Conservation (phyloP, 1,140 invertebrate genomes). For the Lepidotrigona ventralis region DNA sequence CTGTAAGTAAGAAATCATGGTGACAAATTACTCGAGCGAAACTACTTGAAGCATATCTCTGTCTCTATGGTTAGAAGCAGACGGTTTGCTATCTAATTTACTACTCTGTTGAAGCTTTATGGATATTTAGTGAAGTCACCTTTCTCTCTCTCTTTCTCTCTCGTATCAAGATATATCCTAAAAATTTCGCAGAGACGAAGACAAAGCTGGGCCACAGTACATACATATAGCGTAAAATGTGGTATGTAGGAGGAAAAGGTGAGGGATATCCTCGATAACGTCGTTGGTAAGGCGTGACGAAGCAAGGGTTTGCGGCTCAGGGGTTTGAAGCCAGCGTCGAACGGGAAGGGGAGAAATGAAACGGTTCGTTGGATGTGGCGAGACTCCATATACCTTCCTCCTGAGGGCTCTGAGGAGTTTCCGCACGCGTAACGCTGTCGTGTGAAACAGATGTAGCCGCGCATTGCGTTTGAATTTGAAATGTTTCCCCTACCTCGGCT, state of each 20-base stretch:
- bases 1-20: no score
- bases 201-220: neutral
- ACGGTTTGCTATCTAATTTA: slow-evolving; percentile 37
- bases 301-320: slow-evolving; percentile 1
- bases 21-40: neutral
- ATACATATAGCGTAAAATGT: neutral
- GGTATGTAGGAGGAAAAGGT: no score
- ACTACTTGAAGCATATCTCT: neutral
- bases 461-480: slow-evolving; percentile 42
- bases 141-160: neutral
- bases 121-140: slow-evolving; percentile 15
- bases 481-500: neutral
- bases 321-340: neutral
- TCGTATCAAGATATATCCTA: neutral
- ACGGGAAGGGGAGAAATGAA: neutral
- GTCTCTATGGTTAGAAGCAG: neutral
- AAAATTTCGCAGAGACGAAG: slow-evolving; percentile 13
- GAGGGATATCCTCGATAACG: slow-evolving; percentile 26
- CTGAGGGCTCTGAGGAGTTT: slow-evolving; percentile 10
- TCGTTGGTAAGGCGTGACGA: slow-evolving; percentile 23
- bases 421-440: slow-evolving; percentile 1
- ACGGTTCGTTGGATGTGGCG: slow-evolving; percentile 10
- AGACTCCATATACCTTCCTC: slow-evolving; percentile 4
- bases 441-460: slow-evolving; percentile 30
- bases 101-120: slow-evolving; percentile 22